phyloP scores from a whole-genome alignment of 2,797 vertebrate genomes.

The Platalea minor region DNA sequence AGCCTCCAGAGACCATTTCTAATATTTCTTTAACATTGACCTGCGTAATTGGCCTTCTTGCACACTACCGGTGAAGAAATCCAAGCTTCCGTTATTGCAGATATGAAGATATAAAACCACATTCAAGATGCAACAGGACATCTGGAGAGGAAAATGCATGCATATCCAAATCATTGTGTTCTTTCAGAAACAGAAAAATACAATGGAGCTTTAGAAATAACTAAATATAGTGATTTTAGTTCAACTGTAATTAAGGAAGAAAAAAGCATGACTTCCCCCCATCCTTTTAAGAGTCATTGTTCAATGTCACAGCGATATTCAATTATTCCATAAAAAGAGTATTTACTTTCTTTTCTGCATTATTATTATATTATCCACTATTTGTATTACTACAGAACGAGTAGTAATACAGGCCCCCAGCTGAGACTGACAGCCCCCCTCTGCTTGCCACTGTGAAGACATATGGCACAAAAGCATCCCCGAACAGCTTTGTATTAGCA shows the following conservation, averaged over 20 bases:
- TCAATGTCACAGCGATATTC: conserved; percentile 60
- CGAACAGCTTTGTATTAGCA: not conserved
- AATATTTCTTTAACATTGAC: conserved; percentile 34
- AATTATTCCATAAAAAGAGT: conserved; percentile 66
- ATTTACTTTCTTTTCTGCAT: conserved; percentile 66
- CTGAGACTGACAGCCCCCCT: conserved; percentile 58
- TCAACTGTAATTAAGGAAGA: conserved; percentile 59
- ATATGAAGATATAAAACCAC: conserved; percentile 19
- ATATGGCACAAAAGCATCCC: conserved; percentile 43
- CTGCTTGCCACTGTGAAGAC: conserved; percentile 42
- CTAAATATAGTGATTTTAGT: conserved; percentile 62
- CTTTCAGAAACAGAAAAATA: conserved; percentile 48
- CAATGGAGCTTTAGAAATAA: conserved; percentile 66
- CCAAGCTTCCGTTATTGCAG: not conserved
- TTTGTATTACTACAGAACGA: conserved; percentile 61
- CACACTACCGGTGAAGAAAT: not conserved
- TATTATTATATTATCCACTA: conserved; percentile 66
- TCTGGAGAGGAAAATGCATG: conserved; percentile 51
- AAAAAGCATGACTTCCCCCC: conserved; percentile 51
- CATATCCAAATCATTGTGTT: conserved; percentile 42
- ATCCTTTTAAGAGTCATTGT: conserved; percentile 52
- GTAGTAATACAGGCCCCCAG: conserved; percentile 56
- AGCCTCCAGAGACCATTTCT: not conserved
- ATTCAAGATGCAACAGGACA: conserved; percentile 46
- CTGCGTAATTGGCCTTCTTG: not conserved